phyloP scores from a whole-genome alignment of 2,888 invertebrate genomes.

The Diaprepes abbreviatus region DNA sequence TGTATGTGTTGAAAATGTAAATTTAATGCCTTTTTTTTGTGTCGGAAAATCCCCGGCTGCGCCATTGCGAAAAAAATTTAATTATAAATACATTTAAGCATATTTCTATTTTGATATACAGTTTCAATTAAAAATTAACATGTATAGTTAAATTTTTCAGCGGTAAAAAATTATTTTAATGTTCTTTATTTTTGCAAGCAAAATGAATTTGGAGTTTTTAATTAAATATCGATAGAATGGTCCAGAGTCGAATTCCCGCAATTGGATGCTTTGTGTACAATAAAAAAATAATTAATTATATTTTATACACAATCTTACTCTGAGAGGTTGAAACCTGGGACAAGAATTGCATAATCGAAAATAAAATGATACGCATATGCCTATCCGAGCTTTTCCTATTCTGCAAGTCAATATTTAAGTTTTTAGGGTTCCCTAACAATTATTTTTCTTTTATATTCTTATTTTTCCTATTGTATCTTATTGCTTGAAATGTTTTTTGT shows the following conservation, averaged over 20 bases:
- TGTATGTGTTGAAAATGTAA: constrained; percentile 47
- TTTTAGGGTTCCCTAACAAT: too few relatives aligned
- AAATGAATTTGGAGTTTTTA: constrained; percentile 49
- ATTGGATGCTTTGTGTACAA: neutral
- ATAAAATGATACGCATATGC: too few relatives aligned
- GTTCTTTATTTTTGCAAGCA: constrained; percentile 44
- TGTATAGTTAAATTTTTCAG: constrained; percentile 49
- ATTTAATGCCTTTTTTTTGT: constrained; percentile 41
- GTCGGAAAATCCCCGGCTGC: constrained; percentile 39
- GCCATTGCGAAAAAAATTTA: constrained; percentile 43
- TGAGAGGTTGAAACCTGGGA: too few relatives aligned
- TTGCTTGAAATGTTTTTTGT: too few relatives aligned
- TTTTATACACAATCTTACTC: too few relatives aligned
- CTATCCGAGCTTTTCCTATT: too few relatives aligned
- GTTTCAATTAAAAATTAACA: constrained; percentile 53
- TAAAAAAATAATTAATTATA: too few relatives aligned
- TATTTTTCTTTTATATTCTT: too few relatives aligned
- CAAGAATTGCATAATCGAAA: too few relatives aligned
- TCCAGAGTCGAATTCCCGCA: neutral
- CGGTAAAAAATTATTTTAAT: constrained; percentile 48
- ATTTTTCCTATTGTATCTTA: too few relatives aligned
- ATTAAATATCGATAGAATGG: constrained; percentile 47
- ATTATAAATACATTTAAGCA: constrained; percentile 50
- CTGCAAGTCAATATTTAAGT: too few relatives aligned
- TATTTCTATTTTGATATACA: constrained; percentile 50